Conservation (phyloP, 2,797 vertebrate genomes). For the Sebastes miniatus region DNA sequence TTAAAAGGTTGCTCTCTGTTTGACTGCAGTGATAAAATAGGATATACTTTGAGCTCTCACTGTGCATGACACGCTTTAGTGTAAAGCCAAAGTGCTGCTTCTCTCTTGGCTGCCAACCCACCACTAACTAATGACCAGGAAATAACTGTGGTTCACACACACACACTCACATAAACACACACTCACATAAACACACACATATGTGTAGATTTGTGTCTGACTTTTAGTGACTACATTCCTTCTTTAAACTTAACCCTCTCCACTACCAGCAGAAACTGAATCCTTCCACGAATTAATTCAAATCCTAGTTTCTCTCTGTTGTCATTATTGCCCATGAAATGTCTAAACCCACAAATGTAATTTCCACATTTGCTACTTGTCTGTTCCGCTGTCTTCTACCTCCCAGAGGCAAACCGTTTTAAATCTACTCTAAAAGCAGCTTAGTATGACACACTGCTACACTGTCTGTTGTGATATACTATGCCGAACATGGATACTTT, state of each 20-base stretch:
- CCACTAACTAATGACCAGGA: slow-evolving; percentile 77
- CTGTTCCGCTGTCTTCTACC: not conserved
- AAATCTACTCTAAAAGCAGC: not conserved
- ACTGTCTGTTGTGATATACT: slow-evolving; percentile 7
- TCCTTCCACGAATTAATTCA: slow-evolving; percentile 16
- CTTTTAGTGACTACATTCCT: slow-evolving; percentile 42
- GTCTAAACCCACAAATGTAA: slow-evolving; percentile 11
- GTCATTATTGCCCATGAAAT: slow-evolving; percentile 19
- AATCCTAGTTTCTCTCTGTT: slow-evolving; percentile 14
- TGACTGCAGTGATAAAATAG: slow-evolving; percentile 38
- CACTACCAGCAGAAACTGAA: slow-evolving; percentile 6
- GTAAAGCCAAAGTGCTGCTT: slow-evolving; percentile 48
- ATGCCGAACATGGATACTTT: slow-evolving; percentile 8
- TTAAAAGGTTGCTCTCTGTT: slow-evolving; percentile 37
- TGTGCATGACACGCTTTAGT: slow-evolving; percentile 37
- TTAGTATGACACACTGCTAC: not conserved
- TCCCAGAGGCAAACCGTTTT: not conserved
- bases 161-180: slow-evolving; percentile 24
- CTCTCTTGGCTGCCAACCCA: slow-evolving; percentile 47
- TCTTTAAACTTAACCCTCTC: slow-evolving; percentile 24
- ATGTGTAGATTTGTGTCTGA: slow-evolving; percentile 27
- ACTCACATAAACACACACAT: slow-evolving; percentile 21
- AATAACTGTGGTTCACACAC: slow-evolving; percentile 78
- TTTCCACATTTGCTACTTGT: not conserved
- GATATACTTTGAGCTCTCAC: slow-evolving; percentile 44